These are phyloP conservation scores for Lutjanus campechanus DNA, from an alignment of 2,797 vertebrate genomes.

Conservation along the genomic window DNA sequence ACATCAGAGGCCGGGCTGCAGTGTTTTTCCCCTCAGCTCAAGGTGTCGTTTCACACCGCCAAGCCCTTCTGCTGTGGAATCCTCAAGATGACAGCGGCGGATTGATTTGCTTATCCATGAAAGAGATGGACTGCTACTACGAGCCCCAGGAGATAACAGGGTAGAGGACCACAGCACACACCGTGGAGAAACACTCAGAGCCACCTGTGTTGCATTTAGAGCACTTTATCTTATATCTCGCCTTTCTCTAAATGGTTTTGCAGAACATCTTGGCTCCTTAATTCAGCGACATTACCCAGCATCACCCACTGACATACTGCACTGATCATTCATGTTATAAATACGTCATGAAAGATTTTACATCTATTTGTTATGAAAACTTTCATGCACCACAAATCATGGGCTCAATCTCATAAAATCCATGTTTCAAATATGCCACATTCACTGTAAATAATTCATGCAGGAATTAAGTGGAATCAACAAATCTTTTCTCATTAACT, in stretches of 20 bases:
- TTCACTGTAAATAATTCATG: too few relatives aligned
- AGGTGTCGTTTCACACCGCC: conserved; percentile 76
- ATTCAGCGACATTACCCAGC: conserved; percentile 7
- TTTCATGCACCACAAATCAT: background rate
- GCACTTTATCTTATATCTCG: conserved; percentile 52
- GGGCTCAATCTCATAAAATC: background rate
- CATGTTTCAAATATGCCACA: background rate
- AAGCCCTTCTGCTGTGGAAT: conserved; percentile 66
- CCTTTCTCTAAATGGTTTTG: conserved; percentile 26
- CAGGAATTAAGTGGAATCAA: too few relatives aligned
- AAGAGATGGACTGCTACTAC: conserved; percentile 65
- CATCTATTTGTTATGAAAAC: background rate
- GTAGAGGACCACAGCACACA: conserved; percentile 37
- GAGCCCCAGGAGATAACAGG: conserved; percentile 65
- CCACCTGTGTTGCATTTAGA: conserved; percentile 74
- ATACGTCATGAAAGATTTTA: background rate
- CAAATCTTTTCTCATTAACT: too few relatives aligned
- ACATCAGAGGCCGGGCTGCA: conserved; percentile 74
- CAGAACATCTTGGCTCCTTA: conserved; percentile 9
- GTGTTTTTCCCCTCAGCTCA: conserved; percentile 49
- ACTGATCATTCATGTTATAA: background rate
- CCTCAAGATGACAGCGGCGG: conserved; percentile 67
- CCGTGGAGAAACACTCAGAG: conserved; percentile 41
- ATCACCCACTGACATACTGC: background rate
- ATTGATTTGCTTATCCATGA: conserved; percentile 76